Base-by-base conservation (phyloP, 2,888 invertebrate species). In the Nemapogon koenigi region DNA sequence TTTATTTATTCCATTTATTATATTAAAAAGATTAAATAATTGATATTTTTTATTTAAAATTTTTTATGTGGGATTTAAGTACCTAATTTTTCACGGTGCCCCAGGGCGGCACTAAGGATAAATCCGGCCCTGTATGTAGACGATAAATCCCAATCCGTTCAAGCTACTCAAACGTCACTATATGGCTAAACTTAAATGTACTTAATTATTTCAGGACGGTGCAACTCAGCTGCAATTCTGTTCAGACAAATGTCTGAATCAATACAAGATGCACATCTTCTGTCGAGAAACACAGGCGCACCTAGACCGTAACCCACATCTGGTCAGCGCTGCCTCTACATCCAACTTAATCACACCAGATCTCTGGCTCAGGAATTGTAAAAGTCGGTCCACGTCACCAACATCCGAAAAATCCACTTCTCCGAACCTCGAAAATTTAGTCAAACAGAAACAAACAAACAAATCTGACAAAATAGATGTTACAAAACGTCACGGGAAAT, bases 261-360 rank as follows among this genome's bases (percentile, higher is more conserved):
- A 95, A 67, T 96, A 95, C 82, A 95, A 96, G 79, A 95, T 96
- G 94, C 93, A 94, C 65, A 94, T 95, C 46, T 96, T 96, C 72
- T 95, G 95, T 70, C 87, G 90, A 36, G 95, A 95, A 72, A 94
- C 95, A 3, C 90, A 93, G 60, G 94, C 94, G 4, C 94, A 94
- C 61, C 82, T 95, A 41, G 91, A 94, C 59, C 85, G 94, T 65
- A 87, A 88, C 61, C 90, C 90, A 1, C 90, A 90, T 60, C 68
- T 89, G 49, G 84, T 75, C 47, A 73, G 61, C 52, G 69, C 69
- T 35, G 57, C 80, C 4, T 71, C 49, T 36, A 39, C 80, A 13
- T 56, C 78, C 16, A 81, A 73, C 48, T 73, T 94, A 31, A 95
- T 95, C 49, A 95, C 95, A 0, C 95, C 95, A 0, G 95, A 95